phyloP scores from a whole-genome alignment of 2,113 vertebrate genomes.

The Centropristis striata region DNA sequence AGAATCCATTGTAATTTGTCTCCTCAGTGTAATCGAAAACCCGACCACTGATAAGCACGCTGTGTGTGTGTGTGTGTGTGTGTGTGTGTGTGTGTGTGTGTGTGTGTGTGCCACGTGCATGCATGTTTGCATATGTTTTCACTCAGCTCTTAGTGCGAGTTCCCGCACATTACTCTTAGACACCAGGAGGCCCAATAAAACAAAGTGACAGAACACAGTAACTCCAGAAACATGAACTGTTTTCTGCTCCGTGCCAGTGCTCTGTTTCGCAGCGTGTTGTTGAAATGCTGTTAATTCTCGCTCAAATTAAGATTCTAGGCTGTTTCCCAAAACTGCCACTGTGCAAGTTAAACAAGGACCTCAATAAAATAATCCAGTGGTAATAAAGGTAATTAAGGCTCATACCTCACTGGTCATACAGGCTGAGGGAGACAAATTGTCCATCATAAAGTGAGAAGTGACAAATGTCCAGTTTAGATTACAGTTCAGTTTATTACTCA shows the following conservation, averaged over 20 bases:
- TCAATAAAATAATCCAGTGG: slow-evolving; percentile 35
- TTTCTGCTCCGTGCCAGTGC: slow-evolving; percentile 36
- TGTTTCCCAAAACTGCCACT: slow-evolving; percentile 62
- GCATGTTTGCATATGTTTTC: slow-evolving; percentile 67
- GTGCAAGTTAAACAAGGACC: slow-evolving; percentile 53
- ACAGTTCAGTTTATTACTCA: slow-evolving; percentile 82
- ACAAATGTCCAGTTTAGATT: slow-evolving; percentile 26
- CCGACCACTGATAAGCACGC: slow-evolving; percentile 33
- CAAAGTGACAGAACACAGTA: slow-evolving; percentile 77
- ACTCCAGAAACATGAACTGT: slow-evolving; percentile 59
- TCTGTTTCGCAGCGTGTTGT: slow-evolving; percentile 22
- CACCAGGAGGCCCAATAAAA: slow-evolving; percentile 77
- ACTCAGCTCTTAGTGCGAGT: slow-evolving; percentile 62
- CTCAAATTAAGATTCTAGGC: slow-evolving; percentile 56
- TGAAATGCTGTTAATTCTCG: slow-evolving; percentile 53
- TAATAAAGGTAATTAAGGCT: slow-evolving; percentile 51
- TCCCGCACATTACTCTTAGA: slow-evolving; percentile 70
- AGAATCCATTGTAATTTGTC: background rate
- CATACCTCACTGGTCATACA: slow-evolving; percentile 32
- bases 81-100: slow-evolving; percentile 27
- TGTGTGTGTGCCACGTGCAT: slow-evolving; percentile 18
- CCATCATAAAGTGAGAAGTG: slow-evolving; percentile 6
- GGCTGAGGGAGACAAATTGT: slow-evolving; percentile 24
- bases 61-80: slow-evolving; percentile 14
- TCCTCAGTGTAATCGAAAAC: slow-evolving; percentile 45